Conservation (phyloP, 2,113 vertebrate species). For the Sturnira hondurensis region DNA sequence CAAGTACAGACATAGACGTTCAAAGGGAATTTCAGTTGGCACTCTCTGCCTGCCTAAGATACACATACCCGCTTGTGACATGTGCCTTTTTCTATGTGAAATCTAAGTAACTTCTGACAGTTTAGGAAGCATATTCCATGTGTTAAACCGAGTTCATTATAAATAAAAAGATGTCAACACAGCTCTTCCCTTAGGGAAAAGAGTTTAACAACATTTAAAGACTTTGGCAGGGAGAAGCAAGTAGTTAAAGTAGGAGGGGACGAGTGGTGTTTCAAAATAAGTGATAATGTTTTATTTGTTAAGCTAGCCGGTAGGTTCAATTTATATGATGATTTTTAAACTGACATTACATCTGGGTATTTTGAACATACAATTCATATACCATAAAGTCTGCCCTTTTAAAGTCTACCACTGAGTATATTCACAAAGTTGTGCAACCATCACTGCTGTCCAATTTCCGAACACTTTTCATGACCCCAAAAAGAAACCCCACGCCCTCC, state of each 20-base stretch:
- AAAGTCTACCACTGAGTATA: not conserved
- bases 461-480: not conserved
- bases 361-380: not conserved
- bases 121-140: not conserved
- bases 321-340: not conserved
- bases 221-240: not conserved
- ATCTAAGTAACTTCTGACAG: conserved; percentile 18
- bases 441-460: not conserved
- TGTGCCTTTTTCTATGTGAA: not conserved
- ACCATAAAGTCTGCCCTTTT: conserved; percentile 1
- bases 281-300: not conserved
- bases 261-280: conserved; percentile 7
- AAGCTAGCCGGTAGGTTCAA: not conserved
- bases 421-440: not conserved
- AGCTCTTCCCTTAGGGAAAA: not conserved
- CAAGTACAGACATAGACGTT: conserved; percentile 24
- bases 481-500: not conserved
- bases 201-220: not conserved
- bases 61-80: not conserved
- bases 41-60: not conserved
- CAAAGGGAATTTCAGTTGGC: not conserved
- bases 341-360: not conserved
- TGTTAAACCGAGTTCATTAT: not conserved
- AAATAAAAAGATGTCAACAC: conserved; percentile 20
- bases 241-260: not conserved